Base-by-base conservation (phyloP, 2,888 invertebrate species). In the Catonia carolina region DNA sequence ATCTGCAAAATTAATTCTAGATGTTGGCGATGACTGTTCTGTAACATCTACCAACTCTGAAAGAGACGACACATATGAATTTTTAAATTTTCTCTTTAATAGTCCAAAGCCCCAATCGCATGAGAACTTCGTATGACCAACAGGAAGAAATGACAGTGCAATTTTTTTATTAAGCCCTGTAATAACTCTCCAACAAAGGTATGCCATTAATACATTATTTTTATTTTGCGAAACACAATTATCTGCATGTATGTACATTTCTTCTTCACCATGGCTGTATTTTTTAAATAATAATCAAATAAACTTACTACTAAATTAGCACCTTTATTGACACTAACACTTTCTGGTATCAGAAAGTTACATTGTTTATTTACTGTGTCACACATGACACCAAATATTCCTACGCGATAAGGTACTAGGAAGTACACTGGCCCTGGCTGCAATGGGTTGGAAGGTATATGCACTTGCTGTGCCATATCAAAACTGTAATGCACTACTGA, bases 401-500 rank as follows among this genome's bases (percentile, higher is more conserved):
- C 59, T 10, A 62, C 23, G 48, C 60, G 60, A 36, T 48, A 62
- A 18, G 60, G 59, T 0, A 54, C 53, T 4, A 60, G 35, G 39
- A 59, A 62, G 49, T 62, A 62, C 2, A 59, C 52, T 0, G 51
- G 59, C 10, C 60, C 59, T 31, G 59, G 59, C 35, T 59, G 60
- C 7, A 59, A 47, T 7, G 62, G 59, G 17, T 59, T 59, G 23
- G 45, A 53, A 2, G 59, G 62, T 1, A 60, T 59, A 35, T 59
- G 60, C 5, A 62, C 47, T 18, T 61, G 60, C 12, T 60, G 56
- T 4, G 59, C 62, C 56, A 59, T 39, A 20, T 61, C 62, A 54
- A 59, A 60, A 48, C 54, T 59, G 31, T 54, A 54, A 39, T 60
- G 58, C 7, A 56, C 27, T 14, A 8, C 20, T 33, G n/a, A n/a